A percentile compares a stretch with the other conserved stretches of the same genome.
These are phyloP conservation scores for Emydura subglobosa DNA, from an alignment of 2,113 vertebrate species.

Conservation along the genomic window DNA sequence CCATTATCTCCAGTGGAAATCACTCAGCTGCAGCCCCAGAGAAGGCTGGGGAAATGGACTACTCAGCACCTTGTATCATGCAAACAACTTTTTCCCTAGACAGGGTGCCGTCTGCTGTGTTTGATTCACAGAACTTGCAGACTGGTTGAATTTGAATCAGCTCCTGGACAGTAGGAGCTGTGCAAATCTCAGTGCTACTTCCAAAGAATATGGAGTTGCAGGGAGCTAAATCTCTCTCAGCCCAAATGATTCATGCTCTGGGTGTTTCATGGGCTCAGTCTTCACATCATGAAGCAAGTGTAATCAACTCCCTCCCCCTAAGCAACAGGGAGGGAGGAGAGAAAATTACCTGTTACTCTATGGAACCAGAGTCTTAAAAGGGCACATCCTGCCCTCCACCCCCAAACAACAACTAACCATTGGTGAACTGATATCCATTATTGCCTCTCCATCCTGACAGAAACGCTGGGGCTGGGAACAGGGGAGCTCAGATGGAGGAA, in stretches of 20 bases:
- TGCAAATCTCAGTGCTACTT: too few species aligned
- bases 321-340: background rate
- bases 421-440: background rate
- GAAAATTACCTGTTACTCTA: background rate
- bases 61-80: background rate
- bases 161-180: background rate
- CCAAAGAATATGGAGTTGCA: background rate
- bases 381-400: background rate
- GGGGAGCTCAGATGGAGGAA: background rate
- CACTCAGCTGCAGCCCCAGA: background rate
- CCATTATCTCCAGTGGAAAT: background rate
- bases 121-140: background rate
- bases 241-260: background rate
- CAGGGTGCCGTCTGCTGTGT: background rate
- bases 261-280: background rate
- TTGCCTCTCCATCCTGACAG: background rate
- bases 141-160: background rate
- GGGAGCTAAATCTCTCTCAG: background rate
- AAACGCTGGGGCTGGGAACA: background rate
- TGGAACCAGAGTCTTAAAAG: background rate
- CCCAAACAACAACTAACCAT: background rate
- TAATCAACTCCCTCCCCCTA: background rate
- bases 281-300: background rate
- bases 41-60: background rate
- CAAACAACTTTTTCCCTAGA: background rate